phyloP scores from a whole-genome alignment of 1,140 invertebrate genomes.

The Pseudomyrmex sp. region DNA sequence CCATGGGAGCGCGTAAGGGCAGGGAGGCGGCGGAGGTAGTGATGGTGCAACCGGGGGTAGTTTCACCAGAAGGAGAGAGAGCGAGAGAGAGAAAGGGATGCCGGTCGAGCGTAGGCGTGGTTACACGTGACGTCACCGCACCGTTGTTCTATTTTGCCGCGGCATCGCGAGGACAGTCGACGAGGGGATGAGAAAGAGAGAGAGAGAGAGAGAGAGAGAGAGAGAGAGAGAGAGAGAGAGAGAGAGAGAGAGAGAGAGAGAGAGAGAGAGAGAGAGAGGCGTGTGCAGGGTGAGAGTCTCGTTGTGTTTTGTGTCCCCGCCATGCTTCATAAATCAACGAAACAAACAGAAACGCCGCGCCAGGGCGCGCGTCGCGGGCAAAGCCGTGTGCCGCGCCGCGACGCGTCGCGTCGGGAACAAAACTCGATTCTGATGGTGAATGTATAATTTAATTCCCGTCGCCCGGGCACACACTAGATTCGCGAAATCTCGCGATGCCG shows the following conservation, averaged over 20 bases:
- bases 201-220: slow-evolving; percentile 37
- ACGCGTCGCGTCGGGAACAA: slow-evolving; percentile 39
- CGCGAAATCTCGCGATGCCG: slow-evolving; percentile 57
- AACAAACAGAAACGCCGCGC: slow-evolving; percentile 81
- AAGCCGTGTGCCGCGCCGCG: slow-evolving; percentile 52
- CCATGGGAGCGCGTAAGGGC: slow-evolving; percentile 37
- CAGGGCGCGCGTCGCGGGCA: slow-evolving; percentile 74
- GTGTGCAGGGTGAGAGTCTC: slow-evolving; percentile 65
- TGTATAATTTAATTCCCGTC: slow-evolving; percentile 76
- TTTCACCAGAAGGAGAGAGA: slow-evolving; percentile 43
- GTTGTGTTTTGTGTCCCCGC: slow-evolving; percentile 82
- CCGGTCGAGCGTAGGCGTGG: slow-evolving; percentile 74
- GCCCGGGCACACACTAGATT: slow-evolving; percentile 54
- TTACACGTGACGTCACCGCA: slow-evolving; percentile 80
- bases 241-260: slow-evolving; percentile 32
- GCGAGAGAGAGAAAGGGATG: slow-evolving; percentile 49
- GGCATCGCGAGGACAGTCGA: slow-evolving; percentile 68
- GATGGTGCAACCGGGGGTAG: slow-evolving; percentile 46
- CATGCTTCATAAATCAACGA: slow-evolving; percentile 84
- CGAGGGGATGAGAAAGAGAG: slow-evolving; percentile 45
- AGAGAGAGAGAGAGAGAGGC: no score
- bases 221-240: slow-evolving; percentile 34
- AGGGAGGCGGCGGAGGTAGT: neutral
- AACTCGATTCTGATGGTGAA: slow-evolving; percentile 77
- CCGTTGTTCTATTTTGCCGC: slow-evolving; percentile 79